These are phyloP conservation scores for Meda fulgida DNA, from an alignment of 2,797 vertebrate species.

Conservation along the genomic window DNA sequence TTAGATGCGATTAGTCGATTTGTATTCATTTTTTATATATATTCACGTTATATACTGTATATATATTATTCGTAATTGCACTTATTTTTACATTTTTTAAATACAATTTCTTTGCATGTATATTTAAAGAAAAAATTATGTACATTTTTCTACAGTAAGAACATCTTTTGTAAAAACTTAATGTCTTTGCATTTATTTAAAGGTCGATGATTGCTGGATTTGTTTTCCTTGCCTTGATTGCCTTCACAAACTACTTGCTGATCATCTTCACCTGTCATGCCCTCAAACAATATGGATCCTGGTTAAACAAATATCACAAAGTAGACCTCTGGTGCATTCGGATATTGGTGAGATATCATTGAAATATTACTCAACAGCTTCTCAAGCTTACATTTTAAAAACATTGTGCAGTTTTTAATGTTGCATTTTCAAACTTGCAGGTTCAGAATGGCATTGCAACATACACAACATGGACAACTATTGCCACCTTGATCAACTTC, in stretches of 20 bases:
- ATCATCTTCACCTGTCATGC: slow-evolving; percentile 76
- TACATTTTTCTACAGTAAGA: too few relatives aligned
- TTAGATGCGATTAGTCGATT: background rate
- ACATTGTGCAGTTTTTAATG: background rate
- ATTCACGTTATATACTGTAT: too few relatives aligned
- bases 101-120: background rate
- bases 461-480: slow-evolving; percentile 83
- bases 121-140: too few relatives aligned
- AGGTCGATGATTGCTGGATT: slow-evolving; percentile 77
- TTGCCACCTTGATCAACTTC: slow-evolving; percentile 82
- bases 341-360: slow-evolving; percentile 74
- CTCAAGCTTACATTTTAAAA: background rate
- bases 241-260: slow-evolving; percentile 70
- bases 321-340: slow-evolving; percentile 83
- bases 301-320: slow-evolving; percentile 79
- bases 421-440: slow-evolving; percentile 60
- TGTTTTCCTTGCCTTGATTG: slow-evolving; percentile 75
- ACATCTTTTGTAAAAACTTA: background rate
- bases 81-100: background rate
- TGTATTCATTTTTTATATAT: too few relatives aligned
- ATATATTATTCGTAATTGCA: background rate
- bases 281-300: slow-evolving; percentile 68
- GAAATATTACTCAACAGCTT: background rate
- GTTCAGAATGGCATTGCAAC: slow-evolving; percentile 84
- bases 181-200: background rate